A percentile compares a stretch with the other conserved stretches of the same genome.
These are phyloP conservation scores for Heliothis virescens DNA, from an alignment of 1,140 invertebrate genomes.

Conservation along the genomic window DNA sequence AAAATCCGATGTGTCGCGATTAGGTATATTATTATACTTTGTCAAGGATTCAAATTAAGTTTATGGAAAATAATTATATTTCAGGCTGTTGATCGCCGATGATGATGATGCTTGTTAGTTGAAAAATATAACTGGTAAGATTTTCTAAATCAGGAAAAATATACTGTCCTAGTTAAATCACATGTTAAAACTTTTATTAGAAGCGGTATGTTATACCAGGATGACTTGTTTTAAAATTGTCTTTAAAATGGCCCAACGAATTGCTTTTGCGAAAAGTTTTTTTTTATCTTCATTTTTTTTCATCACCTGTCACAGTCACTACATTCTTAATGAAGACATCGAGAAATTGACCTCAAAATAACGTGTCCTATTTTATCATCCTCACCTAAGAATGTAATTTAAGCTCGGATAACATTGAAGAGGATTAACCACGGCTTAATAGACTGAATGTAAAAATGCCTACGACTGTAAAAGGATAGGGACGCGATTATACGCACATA, in stretches of 20 bases:
- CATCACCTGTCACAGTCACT: neutral
- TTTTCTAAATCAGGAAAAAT: no score
- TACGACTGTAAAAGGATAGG: slow-evolving; percentile 30
- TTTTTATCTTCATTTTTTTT: no score
- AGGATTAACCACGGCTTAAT: slow-evolving; percentile 43
- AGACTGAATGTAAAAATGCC: slow-evolving; percentile 44
- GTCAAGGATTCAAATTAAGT: slow-evolving; percentile 36
- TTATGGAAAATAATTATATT: slow-evolving; percentile 40
- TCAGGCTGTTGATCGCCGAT: neutral
- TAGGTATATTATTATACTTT: slow-evolving; percentile 39
- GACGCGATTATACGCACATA: slow-evolving; percentile 37
- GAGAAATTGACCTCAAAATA: neutral
- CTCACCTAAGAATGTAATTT: slow-evolving; percentile 6
- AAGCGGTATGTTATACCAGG: no score
- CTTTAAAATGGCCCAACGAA: no score
- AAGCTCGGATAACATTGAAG: slow-evolving; percentile 36
- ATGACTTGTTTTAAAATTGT: no score
- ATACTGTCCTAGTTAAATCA: no score
- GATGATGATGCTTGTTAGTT: neutral
- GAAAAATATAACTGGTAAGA: no score
- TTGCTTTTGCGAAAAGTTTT: no score
- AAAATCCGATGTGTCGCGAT: neutral
- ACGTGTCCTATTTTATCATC: slow-evolving; percentile 10
- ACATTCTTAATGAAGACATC: neutral
- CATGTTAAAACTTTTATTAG: no score